These are phyloP conservation scores for Chaitophorus viminalis DNA, from an alignment of 2,888 invertebrate species.

Conservation along the genomic window DNA sequence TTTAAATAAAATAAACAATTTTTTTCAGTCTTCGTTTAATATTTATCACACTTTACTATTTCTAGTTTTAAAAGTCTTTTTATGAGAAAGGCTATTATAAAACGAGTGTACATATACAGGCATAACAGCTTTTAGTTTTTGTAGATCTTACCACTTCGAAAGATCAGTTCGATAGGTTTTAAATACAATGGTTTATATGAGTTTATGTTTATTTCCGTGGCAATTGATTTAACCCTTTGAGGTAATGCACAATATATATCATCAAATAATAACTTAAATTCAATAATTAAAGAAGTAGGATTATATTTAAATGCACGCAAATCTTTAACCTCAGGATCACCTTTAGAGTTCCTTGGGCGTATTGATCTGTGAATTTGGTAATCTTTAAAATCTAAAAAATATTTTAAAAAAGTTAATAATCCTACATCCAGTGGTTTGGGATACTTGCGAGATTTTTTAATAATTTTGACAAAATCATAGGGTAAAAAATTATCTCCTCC, in stretches of 20 bases:
- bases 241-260: background rate
- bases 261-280: slow-evolving; percentile 17
- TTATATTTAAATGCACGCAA: slow-evolving; percentile 2
- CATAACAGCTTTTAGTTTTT: too few relatives aligned
- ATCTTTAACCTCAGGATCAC: slow-evolving; percentile 15
- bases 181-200: slow-evolving; percentile 1
- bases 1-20: slow-evolving; percentile 4
- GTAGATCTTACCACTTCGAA: background rate
- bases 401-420: background rate
- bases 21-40: background rate
- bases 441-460: too few relatives aligned
- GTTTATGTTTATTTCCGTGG: background rate
- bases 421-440: background rate
- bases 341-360: slow-evolving; percentile 9
- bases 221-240: background rate
- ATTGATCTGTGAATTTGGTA: slow-evolving; percentile 2
- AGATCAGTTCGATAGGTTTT: background rate
- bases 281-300: background rate
- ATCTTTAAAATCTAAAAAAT: slow-evolving; percentile 18
- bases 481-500: too few relatives aligned
- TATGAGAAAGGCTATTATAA: background rate
- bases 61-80: background rate
- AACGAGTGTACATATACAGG: too few relatives aligned
- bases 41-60: background rate
- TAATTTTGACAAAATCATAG: too few relatives aligned